Evolutionary conservation across 1,140 invertebrate genomes (phyloP), one percentile per base, ranked within the genome.

Genomic region (Ruditapes philippinarum): DNA sequence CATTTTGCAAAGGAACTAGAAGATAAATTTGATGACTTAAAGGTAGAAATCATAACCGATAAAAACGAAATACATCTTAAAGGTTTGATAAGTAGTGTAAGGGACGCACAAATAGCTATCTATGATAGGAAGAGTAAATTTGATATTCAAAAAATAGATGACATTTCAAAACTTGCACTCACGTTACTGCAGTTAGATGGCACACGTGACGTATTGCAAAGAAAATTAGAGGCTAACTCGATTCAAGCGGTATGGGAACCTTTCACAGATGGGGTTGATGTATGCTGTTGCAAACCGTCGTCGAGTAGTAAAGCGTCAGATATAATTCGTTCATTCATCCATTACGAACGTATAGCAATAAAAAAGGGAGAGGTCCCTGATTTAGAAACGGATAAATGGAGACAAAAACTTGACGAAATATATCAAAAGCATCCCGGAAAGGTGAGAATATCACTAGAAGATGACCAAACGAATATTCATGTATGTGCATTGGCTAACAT

Each of bases 11-110:
- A 36, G 11, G 33, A 70, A 7, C 60, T 88, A n/a, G 68, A 25
- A 33, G 62, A 87, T 19, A 38, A 73, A 17, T 80, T 78, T 79
- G 3, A 38, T n/a, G 70, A 81, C 38, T 33, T 89, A 2, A 90
- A 40, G n/a, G 60, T 92, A 40, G 62, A 83, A n/a, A 84, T 90
- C 14, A 45, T 74, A 11, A 36, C 38, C 4, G n/a, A 38, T 0
- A 86, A 90, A 42, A 79, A 78, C 22, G 54, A 73, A 33, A 84
- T 92, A 19, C 49, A 49, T 14, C 73, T 90, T 31, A 51, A 80
- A 45, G 91, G 91, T 22, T 62, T 28, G 25, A 28, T 62, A 62
- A 28, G 25, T 4, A 62, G 25, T 28, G 57, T 62, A 5, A 1
- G 57, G 7, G 14, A 62, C n/a, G 57, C 57, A 25, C 25, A 62